Percentiles rank a stretch among this genome's conserved stretches.
Conservation (phyloP, 2,888 invertebrate species). For the Erynnis tages region DNA sequence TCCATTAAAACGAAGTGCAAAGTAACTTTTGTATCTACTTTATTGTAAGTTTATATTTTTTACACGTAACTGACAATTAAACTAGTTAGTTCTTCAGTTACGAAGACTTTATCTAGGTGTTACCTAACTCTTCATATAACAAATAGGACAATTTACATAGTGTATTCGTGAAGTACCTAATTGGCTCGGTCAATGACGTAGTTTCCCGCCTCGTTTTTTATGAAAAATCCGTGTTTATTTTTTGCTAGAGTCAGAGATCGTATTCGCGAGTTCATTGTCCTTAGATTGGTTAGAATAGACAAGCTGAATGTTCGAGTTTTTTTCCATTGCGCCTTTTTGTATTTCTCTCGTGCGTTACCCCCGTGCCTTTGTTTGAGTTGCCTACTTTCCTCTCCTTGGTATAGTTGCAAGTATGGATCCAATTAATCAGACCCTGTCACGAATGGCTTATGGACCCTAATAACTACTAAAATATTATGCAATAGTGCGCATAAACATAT, state of each 20-base stretch:
- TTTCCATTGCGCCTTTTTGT: conserved; percentile 65
- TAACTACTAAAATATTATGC: too few species aligned
- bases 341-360: conserved; percentile 68
- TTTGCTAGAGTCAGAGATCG: conserved; percentile 45
- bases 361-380: conserved; percentile 38
- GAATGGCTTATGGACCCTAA: too few species aligned
- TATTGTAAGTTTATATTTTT: too few species aligned
- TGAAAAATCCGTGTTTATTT: conserved; percentile 37
- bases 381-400: conserved; percentile 18
- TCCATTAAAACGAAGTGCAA: too few species aligned
- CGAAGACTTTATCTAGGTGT: too few species aligned
- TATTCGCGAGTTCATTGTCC: conserved; percentile 69
- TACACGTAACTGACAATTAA: too few species aligned
- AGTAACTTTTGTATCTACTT: too few species aligned
- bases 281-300: conserved; percentile 58
- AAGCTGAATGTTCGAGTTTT: conserved; percentile 51
- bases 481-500: too few species aligned
- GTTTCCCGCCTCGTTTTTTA: conserved; percentile 36
- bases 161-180: too few species aligned
- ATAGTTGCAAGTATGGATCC: conserved; percentile 4
- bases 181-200: conserved; percentile 31
- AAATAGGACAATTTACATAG: background rate
- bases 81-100: too few species aligned
- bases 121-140: background rate
- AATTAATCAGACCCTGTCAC: too few species aligned